phyloP scores from a whole-genome alignment of 2,888 invertebrate species.

The Cyrtodaria siliqua region DNA sequence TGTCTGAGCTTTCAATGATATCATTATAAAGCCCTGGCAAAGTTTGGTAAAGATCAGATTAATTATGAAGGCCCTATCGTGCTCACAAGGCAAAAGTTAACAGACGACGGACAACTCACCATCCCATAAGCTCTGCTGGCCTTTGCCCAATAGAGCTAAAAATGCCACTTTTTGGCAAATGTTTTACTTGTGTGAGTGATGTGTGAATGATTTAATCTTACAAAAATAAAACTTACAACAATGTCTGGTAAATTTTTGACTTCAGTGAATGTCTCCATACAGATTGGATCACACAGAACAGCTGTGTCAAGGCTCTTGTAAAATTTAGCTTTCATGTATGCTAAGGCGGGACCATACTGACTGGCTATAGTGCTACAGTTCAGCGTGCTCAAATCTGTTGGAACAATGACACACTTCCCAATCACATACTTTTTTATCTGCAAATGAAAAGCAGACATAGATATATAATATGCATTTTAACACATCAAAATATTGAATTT shows the following conservation, averaged over 20 bases:
- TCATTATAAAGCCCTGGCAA: too few relatives aligned
- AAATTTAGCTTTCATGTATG: neutral
- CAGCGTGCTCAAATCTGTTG: neutral
- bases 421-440: neutral
- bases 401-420: neutral
- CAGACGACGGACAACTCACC: too few relatives aligned
- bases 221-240: constrained; percentile 3
- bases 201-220: too few relatives aligned
- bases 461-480: neutral
- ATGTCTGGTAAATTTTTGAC: neutral
- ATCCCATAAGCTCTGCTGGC: too few relatives aligned
- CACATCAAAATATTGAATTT: too few relatives aligned
- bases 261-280: neutral
- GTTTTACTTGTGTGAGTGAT: too few relatives aligned
- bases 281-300: neutral
- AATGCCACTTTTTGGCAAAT: too few relatives aligned
- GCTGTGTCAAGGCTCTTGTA: neutral
- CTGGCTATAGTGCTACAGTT: neutral
- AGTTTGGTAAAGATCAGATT: too few relatives aligned
- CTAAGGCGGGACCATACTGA: neutral
- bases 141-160: too few relatives aligned
- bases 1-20: too few relatives aligned
- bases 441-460: neutral
- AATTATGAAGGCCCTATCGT: too few relatives aligned
- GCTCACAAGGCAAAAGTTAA: too few relatives aligned